Evolutionary conservation across 2,797 vertebrate species (phyloP), one percentile per base, ranked within the genome.

Genomic region (Gobionotothen gibberifrons): DNA sequence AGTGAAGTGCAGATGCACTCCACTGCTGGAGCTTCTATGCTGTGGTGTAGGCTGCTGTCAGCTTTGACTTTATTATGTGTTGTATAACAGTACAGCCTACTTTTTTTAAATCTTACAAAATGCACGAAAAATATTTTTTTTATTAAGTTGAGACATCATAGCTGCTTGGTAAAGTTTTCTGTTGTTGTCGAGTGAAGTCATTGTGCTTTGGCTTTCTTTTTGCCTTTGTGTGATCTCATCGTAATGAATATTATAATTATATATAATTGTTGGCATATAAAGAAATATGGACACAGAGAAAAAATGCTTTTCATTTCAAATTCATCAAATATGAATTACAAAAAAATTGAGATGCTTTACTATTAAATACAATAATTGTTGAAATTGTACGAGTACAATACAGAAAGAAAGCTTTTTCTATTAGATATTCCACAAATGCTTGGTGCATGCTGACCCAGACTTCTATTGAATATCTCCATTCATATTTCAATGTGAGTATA

Each of bases 1-100:
- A 87, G 72, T 75, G 61, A 89, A 91, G 85, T 76, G 84, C 48
- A 72, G 82, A 88, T 77, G 76, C 54, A 76, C 75, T 83, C 10
- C 52, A 71, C 72, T 72, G 70, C 69, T 74, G 73, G 52, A 73
- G 69, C 67, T 77, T 77, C 74, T 78, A 26, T 78, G 48, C 52
- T 64, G 77, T 77, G 58, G 39, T 53, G 53, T 52, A 40, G 39
- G 68, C 76, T 72, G 68, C 53, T 59, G 79, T 68, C 73, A 68
- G 69, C 58, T 75, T 74, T 78, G 62, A 68, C 69, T 75, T 78
- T 77, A 53, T 83, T 76, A 51, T 73, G 69, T 49, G 49, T 78
- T 73, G 39, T 74, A 56, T 70, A 56, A 82, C 10, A 36, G 58
- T 14, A 40, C 26, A 47, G 57, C 53, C 39, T 67, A 22, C 49